Percentiles rank a stretch among this genome's conserved stretches.
Evolutionary conservation across 1,140 invertebrate genomes (phyloP).

Genomic region (Ostrea denselamellosa): DNA sequence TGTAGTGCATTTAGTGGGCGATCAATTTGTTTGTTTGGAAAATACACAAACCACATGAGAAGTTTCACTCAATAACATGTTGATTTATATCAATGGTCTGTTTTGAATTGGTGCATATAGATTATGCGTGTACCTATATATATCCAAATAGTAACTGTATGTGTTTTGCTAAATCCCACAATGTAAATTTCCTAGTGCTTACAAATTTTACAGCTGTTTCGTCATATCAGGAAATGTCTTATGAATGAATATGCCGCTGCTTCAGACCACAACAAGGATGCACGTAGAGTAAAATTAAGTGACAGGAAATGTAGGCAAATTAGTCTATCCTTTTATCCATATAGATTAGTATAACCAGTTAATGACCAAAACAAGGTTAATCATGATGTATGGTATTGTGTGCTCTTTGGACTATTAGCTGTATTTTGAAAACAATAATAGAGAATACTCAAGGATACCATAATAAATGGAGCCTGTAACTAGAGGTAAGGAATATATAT

Average conservation of each 20-base stretch:
- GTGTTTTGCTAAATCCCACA: neutral
- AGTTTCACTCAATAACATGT: neutral
- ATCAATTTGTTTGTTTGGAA: neutral
- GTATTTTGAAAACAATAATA: too few relatives aligned
- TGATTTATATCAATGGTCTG: neutral
- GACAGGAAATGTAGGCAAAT: neutral
- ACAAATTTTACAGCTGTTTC: neutral
- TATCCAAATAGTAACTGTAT: neutral
- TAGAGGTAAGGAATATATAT: too few relatives aligned
- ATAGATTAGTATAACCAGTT: too few relatives aligned
- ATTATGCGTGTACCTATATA: neutral
- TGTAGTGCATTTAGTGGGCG: neutral
- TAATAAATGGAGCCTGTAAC: too few relatives aligned
- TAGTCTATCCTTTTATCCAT: too few relatives aligned
- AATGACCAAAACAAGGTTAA: too few relatives aligned
- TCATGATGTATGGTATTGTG: too few relatives aligned
- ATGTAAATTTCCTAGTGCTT: neutral
- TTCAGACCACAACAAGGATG: neutral
- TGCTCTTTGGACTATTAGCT: too few relatives aligned
- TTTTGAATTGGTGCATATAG: neutral
- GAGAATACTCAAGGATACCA: too few relatives aligned
- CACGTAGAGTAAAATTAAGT: neutral
- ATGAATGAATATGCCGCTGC: neutral
- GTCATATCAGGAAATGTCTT: constrained; percentile 2
- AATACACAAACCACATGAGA: neutral